phyloP scores from a whole-genome alignment of 2,113 vertebrate species.

The Candoia aspera region DNA sequence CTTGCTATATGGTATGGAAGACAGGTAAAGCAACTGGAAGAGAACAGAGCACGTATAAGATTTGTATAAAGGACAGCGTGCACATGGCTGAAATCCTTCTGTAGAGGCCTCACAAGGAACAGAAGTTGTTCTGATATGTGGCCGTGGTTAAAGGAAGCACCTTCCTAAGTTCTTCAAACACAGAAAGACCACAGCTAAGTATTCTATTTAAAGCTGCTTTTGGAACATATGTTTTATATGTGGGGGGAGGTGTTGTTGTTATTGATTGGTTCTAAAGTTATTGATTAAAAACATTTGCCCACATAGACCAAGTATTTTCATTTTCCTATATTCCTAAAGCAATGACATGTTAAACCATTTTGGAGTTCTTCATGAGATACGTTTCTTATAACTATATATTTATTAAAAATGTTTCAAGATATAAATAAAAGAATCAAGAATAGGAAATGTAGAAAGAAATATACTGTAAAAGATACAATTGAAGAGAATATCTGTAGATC shows the following conservation, averaged over 20 bases:
- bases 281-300: background rate
- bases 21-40: background rate
- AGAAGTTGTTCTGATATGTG: background rate
- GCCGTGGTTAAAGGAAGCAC: background rate
- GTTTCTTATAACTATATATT: background rate
- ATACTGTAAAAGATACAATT: background rate
- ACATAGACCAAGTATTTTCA: background rate
- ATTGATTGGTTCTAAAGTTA: background rate
- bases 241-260: background rate
- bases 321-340: background rate
- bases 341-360: background rate
- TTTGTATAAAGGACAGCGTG: background rate
- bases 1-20: background rate
- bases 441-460: background rate
- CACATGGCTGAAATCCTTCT: background rate
- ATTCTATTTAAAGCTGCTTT: background rate
- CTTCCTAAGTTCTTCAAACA: background rate
- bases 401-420: background rate
- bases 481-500: too few relatives aligned
- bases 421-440: background rate
- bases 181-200: background rate
- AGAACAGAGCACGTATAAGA: background rate
- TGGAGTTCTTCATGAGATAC: background rate
- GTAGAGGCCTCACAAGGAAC: background rate
- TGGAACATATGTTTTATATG: background rate